Conservation (phyloP, 2,797 vertebrate genomes). For the Scomberomorus guttatus region DNA sequence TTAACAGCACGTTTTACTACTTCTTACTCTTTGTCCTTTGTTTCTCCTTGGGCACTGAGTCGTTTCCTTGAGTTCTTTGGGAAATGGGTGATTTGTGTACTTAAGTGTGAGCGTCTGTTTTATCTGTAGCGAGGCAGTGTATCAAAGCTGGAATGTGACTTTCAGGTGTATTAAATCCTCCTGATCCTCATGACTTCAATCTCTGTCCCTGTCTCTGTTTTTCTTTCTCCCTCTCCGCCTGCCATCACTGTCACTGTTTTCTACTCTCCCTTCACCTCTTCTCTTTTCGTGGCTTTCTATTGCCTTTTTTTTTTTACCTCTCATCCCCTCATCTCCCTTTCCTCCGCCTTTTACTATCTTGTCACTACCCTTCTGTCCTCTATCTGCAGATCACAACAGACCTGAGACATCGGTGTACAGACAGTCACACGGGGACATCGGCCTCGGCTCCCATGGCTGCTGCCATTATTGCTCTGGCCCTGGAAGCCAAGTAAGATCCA, state of each 20-base stretch:
- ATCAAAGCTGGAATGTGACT: conserved; percentile 69
- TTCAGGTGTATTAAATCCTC: conserved; percentile 68
- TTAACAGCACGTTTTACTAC: conserved; percentile 49
- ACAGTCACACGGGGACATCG: conserved; percentile 98
- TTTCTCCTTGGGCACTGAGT: conserved; percentile 39
- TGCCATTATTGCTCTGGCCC: conserved; percentile 96
- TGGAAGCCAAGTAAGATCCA: conserved; percentile 98
- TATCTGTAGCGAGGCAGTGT: conserved; percentile 38
- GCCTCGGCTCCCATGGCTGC: conserved; percentile 99
- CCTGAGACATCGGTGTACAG: conserved; percentile 96
- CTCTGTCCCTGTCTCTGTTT: conserved; percentile 21
- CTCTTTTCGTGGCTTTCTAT: background rate
- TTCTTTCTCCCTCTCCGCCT: conserved; percentile 20
- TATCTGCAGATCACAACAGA: conserved; percentile 95
- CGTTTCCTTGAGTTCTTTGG: conserved; percentile 23
- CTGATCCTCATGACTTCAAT: conserved; percentile 56
- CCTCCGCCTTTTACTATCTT: conserved; percentile 3
- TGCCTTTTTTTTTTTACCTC: background rate
- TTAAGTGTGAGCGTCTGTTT: background rate
- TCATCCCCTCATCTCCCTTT: background rate
- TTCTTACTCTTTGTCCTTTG: conserved; percentile 29
- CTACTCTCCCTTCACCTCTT: too few species aligned
- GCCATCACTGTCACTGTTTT: background rate
- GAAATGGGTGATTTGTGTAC: conserved; percentile 19
- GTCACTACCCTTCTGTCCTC: background rate